Conservation (phyloP, 30 jellyfish, hydroid and myxozoan species). For the Chironex yamaguchii region DNA sequence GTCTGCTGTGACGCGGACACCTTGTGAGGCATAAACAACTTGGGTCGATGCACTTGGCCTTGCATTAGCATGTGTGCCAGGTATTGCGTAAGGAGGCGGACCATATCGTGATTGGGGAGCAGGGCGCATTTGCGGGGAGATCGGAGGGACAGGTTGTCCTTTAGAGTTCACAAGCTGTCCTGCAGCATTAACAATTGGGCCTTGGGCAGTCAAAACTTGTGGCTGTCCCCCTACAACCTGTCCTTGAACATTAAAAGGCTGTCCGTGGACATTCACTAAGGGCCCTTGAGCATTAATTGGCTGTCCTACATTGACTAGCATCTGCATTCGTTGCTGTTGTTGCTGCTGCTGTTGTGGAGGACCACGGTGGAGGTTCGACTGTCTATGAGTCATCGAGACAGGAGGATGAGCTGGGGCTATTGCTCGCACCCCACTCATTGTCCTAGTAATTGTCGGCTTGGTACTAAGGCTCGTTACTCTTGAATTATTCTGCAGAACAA, state of each 20-base stretch:
- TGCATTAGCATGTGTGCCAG: neutral
- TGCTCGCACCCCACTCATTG: neutral
- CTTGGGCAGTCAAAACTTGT: neutral
- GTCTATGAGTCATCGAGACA: neutral
- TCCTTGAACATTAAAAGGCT: neutral
- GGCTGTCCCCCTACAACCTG: neutral
- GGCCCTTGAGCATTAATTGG: neutral
- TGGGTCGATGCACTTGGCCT: slow-evolving; percentile 22
- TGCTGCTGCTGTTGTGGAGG: neutral
- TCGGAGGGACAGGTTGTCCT: neutral
- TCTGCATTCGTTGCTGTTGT: neutral
- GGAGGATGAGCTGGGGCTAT: neutral
- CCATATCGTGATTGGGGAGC: neutral
- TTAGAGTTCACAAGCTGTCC: neutral
- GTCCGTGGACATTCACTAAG: neutral
- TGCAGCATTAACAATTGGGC: neutral
- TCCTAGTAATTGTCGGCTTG: neutral
- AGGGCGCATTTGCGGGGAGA: neutral
- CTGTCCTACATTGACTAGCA: neutral
- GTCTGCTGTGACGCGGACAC: slow-evolving; percentile 68
- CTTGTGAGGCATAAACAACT: slow-evolving; percentile 62
- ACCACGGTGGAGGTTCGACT: neutral
- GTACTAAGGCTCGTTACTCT: neutral
- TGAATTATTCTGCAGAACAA: neutral
- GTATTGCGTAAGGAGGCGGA: neutral